Base-by-base conservation (phyloP, 2,797 vertebrate species). In the Lagorchestes hirsutus region DNA sequence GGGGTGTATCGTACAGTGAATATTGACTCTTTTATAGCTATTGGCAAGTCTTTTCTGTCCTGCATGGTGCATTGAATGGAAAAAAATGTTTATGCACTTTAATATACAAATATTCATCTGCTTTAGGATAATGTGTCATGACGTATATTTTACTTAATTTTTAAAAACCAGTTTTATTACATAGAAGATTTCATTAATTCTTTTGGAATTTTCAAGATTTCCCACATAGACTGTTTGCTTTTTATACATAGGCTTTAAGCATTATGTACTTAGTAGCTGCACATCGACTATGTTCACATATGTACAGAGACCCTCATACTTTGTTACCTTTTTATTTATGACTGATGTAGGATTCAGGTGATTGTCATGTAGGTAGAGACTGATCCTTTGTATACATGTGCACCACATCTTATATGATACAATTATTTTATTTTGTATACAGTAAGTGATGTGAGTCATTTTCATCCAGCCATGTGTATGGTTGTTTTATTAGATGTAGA, bases 401-500 rank as follows among this genome's bases (percentile, higher is more conserved):
- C 22, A 50, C 40, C 5, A 87, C 40, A 87, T 87, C 40, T 50
- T 24, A 46, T 16, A 46, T 27, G 9, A 87, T 50, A 50, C 22
- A 11, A 27, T 87, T 27, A 50, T 50, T 87, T 87, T 46, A 40
- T 87, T 87, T 87, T 50, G 74, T 87, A 50, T 87, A 27, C 40
- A 28, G 40, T 50, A 24, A 87, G 40, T 87, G 9, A 87, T 40
- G 5, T 27, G 40, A 87, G 40, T 27, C 18, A 24, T 46, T 82
- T 82, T 82, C n/a, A 46, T 82, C 18, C 9, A 82, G 22, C 40
- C 5, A 22, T 11, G 40, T 46, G 13, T 46, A 40, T 9, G 22
- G 22, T 46, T 57, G 9, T 94, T 16, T 95, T 93, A 90, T 90
- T 91, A 95, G 34, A 94, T 94, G 24, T 92, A 74, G 74, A 95